Percentiles rank a stretch among this genome's conserved stretches.
These are phyloP conservation scores for Drosophila repletoides DNA, from an alignment of 1,140 invertebrate genomes.

Conservation along the genomic window DNA sequence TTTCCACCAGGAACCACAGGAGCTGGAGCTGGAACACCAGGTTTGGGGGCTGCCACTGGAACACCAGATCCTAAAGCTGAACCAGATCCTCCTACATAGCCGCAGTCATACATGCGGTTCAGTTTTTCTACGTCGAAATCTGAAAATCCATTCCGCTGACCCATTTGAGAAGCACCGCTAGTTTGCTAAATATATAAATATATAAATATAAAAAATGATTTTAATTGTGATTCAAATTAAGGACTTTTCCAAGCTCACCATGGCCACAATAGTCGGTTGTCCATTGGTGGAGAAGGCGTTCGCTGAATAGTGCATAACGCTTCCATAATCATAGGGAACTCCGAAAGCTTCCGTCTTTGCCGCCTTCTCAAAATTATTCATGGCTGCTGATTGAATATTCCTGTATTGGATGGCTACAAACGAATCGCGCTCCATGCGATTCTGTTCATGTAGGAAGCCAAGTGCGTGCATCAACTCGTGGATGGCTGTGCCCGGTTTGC, in stretches of 20 bases:
- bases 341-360: conserved; percentile 85
- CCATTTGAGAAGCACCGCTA: conserved; percentile 82
- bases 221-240: not conserved
- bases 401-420: conserved; percentile 87
- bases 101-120: conserved; percentile 89
- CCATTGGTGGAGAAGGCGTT: conserved; percentile 90
- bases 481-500: conserved; percentile 88
- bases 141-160: conserved; percentile 89
- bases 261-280: conserved; percentile 87
- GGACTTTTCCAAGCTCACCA: conserved; percentile 82
- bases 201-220: not conserved
- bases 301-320: conserved; percentile 93
- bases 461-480: conserved; percentile 94
- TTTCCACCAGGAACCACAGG: conserved; percentile 51
- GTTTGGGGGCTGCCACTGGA: conserved; percentile 3
- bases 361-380: conserved; percentile 88
- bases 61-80: conserved; percentile 8
- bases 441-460: conserved; percentile 95
- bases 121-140: conserved; percentile 89
- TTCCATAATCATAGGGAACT: conserved; percentile 90
- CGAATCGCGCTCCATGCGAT: conserved; percentile 89
- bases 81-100: conserved; percentile 15
- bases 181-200: conserved; percentile 45
- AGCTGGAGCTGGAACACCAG: conserved; percentile 15
- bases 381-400: conserved; percentile 83